Base-by-base conservation (phyloP, 2,113 vertebrate genomes). In the Platysternon megacephalum region DNA sequence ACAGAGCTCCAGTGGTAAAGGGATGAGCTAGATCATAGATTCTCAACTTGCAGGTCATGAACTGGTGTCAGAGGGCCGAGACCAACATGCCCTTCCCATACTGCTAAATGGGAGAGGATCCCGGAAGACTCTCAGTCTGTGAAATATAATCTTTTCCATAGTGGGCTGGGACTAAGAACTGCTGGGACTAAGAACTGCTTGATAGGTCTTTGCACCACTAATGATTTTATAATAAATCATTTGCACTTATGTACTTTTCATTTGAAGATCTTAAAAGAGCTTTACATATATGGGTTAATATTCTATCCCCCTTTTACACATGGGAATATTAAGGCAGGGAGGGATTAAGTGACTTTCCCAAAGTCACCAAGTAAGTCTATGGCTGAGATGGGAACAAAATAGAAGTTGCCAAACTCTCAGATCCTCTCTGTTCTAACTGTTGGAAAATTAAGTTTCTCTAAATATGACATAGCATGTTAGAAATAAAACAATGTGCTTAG, bases 181-280 rank as follows among this genome's bases (percentile, higher is more conserved):
- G 3, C n/a, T 80, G 22, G 58, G 5, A n/a, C n/a, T n/a, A n/a
- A n/a, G n/a, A n/a, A n/a, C n/a, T n/a, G 46, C 1, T 19, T 17
- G 52, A 55, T 55, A 72, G 0, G 0, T 82, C 24, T 72, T 39
- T 55, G 2, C 3, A 89, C 1, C 48, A 49, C 17, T 51, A 39
- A 11, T 35, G 29, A 39, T 87, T 92, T 91, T 90, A 32, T 49
- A 65, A 81, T n/a, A 39, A 39, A 72, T 17, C 9, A 72, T 72
- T 39, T 72, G 35, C 65, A 39, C 35, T 17, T 39, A 72, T 21
- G 65, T 39, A 72, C n/a, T 39, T 72, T 72, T 39, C 65, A 72
- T 72, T 5, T 79, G 42, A 94, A 29, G 84, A 44, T 6, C 24
- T 39, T 85, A 0, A 0, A 44, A 65, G 79, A 53, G 44, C 21